A percentile compares a stretch with the other conserved stretches of the same genome.
These are phyloP conservation scores for Pelobates fuscus DNA, from an alignment of 2,113 vertebrate species.

Conservation along the genomic window DNA sequence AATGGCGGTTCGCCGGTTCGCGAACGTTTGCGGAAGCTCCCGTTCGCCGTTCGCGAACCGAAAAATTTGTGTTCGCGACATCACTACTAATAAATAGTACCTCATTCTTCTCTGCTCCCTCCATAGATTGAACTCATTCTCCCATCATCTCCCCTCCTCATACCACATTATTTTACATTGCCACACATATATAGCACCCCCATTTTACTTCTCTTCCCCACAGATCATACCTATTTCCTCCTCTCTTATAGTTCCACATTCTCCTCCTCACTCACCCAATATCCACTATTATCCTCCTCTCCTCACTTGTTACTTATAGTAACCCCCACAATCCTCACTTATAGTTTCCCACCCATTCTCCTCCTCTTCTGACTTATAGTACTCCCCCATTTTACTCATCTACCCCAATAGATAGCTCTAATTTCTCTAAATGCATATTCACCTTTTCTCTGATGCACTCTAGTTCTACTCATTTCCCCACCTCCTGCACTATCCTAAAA, in stretches of 20 bases:
- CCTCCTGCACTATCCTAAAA: not conserved
- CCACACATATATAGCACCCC: not conserved
- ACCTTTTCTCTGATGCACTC: not conserved
- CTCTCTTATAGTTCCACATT: not conserved
- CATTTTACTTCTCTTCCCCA: not conserved
- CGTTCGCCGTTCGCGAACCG: too few relatives aligned
- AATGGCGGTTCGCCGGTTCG: too few relatives aligned
- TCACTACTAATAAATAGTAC: too few relatives aligned
- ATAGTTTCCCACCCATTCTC: not conserved
- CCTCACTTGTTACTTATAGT: not conserved
- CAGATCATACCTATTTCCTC: not conserved
- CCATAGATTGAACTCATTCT: too few relatives aligned
- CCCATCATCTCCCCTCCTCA: not conserved
- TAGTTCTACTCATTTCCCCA: not conserved
- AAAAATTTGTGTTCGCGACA: too few relatives aligned
- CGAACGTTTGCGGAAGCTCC: too few relatives aligned
- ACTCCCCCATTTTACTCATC: not conserved
- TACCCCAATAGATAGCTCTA: not conserved
- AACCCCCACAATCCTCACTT: not conserved
- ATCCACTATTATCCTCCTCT: not conserved
- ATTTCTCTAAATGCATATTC: not conserved
- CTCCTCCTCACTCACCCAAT: not conserved
- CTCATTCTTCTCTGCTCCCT: too few relatives aligned
- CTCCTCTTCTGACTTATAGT: not conserved
- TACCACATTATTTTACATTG: not conserved